These are phyloP conservation scores for Lomographa bimaculata DNA, from an alignment of 2,888 invertebrate species.

Conservation along the genomic window DNA sequence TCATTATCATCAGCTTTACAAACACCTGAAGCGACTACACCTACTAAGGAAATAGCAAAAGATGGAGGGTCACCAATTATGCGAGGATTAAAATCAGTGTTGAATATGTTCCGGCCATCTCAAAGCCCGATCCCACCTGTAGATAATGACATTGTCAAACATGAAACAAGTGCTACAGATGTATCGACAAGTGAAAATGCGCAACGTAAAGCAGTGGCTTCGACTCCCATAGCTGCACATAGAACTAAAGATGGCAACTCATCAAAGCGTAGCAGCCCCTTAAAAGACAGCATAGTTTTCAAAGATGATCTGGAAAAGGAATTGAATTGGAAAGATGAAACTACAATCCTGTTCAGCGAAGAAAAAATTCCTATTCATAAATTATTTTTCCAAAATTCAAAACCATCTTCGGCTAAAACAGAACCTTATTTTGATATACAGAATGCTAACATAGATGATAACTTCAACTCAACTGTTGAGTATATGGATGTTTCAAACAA, in stretches of 20 bases:
- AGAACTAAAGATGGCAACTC: slow-evolving; percentile 48
- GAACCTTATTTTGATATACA: slow-evolving; percentile 9
- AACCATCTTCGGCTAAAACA: slow-evolving; percentile 14
- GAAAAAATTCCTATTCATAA: slow-evolving; percentile 72
- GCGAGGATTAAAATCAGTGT: slow-evolving; percentile 69
- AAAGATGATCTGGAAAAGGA: slow-evolving; percentile 73
- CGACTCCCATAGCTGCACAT: slow-evolving; percentile 59
- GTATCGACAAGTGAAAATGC: slow-evolving; percentile 23
- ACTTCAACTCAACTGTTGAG: slow-evolving; percentile 55
- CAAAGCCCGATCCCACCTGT: slow-evolving; percentile 65
- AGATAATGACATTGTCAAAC: slow-evolving; percentile 26
- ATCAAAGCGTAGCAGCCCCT: slow-evolving; percentile 59
- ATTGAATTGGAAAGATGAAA: slow-evolving; percentile 72
- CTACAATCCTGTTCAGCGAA: slow-evolving; percentile 63
- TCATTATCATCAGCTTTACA: slow-evolving; percentile 59
- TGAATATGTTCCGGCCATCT: slow-evolving; percentile 73
- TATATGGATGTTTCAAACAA: slow-evolving; percentile 68
- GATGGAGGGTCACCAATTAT: slow-evolving; percentile 71
- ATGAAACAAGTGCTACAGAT: slow-evolving; percentile 24
- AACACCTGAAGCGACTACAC: slow-evolving; percentile 72
- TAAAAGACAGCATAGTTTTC: slow-evolving; percentile 68
- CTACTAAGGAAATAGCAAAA: slow-evolving; percentile 63
- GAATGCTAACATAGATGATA: slow-evolving; percentile 26
- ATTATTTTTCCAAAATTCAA: slow-evolving; percentile 50
- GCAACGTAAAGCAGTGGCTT: slow-evolving; percentile 42